These are phyloP conservation scores for Oopsacas minuta DNA, from an alignment of 37 sponge, comb jelly and placozoan species.

Conservation along the genomic window DNA sequence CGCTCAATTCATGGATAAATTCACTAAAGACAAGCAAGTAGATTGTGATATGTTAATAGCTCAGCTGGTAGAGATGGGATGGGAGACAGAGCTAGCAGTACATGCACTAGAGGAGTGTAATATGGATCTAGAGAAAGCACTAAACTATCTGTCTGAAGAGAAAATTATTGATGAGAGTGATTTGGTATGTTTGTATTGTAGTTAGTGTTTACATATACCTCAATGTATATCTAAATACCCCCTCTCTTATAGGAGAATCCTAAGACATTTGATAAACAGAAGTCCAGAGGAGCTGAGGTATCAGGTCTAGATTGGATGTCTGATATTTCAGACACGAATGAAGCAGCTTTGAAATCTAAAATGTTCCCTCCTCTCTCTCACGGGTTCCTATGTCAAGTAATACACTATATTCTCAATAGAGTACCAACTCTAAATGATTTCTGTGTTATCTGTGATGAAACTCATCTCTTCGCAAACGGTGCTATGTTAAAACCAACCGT, in stretches of 20 bases:
- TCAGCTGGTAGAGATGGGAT: conserved; percentile 30
- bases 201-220: neutral
- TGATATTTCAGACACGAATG: neutral
- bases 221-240: too few relatives aligned
- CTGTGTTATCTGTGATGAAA: conserved; percentile 82
- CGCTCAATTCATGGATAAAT: neutral
- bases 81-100: neutral
- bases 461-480: conserved; percentile 43
- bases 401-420: conserved; percentile 47
- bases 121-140: conserved; percentile 18
- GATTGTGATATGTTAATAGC: conserved; percentile 14
- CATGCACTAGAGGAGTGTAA: conserved; percentile 16
- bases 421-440: conserved; percentile 56
- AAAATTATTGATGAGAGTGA: neutral
- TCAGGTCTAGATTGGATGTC: conserved; percentile 16
- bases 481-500: conserved; percentile 52
- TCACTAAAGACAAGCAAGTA: neutral
- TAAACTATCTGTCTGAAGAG: neutral
- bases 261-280: neutral
- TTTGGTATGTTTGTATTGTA: neutral
- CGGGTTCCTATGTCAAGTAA: conserved; percentile 48
- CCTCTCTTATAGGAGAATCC: neutral
- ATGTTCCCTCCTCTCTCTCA: conserved; percentile 29
- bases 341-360: conserved; percentile 24
- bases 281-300: neutral